Evolutionary conservation across 2,888 invertebrate species (phyloP), one percentile per base, ranked within the genome.

Genomic region (Caenorhabditis uteleia): DNA sequence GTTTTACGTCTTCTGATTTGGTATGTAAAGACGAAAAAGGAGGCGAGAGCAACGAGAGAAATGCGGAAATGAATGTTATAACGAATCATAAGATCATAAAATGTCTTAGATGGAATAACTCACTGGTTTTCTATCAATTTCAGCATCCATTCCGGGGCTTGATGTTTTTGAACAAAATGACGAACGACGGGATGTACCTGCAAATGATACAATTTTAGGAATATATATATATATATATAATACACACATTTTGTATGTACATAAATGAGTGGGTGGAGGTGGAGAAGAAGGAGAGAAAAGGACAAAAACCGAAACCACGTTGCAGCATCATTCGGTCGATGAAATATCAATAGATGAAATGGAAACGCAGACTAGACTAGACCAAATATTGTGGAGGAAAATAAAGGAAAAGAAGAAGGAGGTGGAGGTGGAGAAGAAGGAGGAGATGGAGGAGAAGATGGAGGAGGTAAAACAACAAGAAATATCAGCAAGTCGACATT

Each of bases 81-180:
- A n/a, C n/a, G n/a, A n/a, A n/a, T n/a, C n/a, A n/a, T n/a, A n/a
- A n/a, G n/a, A n/a, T n/a, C n/a, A n/a, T n/a, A n/a, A n/a, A 36
- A 18, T 39, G 49, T 12, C 21, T 29, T 29, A 29, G 14, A 29
- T 29, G 14, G n/a, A n/a, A n/a, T n/a, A 18, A 39, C 44, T 18
- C 18, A 44, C 26, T 25, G 14, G 23, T 6, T 44, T 26, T 4
- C 12, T 25, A 26, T 7, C 18, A 6, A 12, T 51, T 2, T 56
- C 55, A 16, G 50, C 21, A n/a, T 65, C 65, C 65, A 65, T 65
- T 23, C 47, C 65, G 0, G 65, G 65, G 6, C 58, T 47, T 8
- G 65, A 65, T 5, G 55, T 58, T 36, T 65, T 65, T n/a, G 65
- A 65, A 38, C 40, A 55, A 47, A 65, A 65, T 20, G 58, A 58